phyloP scores from a whole-genome alignment of 2,797 vertebrate species.

The Chelidonichthys spinosus region DNA sequence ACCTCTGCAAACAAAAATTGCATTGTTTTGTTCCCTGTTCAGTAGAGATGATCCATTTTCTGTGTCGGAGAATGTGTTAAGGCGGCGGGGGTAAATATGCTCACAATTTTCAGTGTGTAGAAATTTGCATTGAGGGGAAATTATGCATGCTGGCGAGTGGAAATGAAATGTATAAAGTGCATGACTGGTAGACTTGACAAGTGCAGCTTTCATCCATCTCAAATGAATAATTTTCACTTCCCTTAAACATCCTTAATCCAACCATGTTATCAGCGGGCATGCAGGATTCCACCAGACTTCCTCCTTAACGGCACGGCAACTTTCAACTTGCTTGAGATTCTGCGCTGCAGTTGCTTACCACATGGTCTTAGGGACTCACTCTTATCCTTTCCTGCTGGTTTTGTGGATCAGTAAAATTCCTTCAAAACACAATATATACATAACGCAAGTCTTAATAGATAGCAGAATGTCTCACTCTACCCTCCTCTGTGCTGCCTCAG shows the following conservation, averaged over 20 bases:
- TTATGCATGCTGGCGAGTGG: constrained; percentile 85
- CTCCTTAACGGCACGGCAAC: constrained; percentile 81
- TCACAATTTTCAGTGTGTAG: constrained; percentile 79
- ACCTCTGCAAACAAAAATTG: constrained; percentile 75
- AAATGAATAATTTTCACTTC: constrained; percentile 90
- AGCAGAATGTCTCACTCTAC: constrained; percentile 82
- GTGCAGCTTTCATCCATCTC: constrained; percentile 88
- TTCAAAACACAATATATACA: constrained; percentile 84
- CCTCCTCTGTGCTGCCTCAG: constrained; percentile 80
- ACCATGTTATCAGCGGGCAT: constrained; percentile 86
- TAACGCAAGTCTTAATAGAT: constrained; percentile 82
- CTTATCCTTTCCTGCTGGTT: constrained; percentile 83
- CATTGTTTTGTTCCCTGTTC: constrained; percentile 79
- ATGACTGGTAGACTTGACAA: constrained; percentile 88
- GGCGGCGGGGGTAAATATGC: constrained; percentile 79
- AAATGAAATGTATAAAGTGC: constrained; percentile 88
- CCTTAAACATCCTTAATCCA: constrained; percentile 89
- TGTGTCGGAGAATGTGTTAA: constrained; percentile 76
- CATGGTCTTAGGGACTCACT: constrained; percentile 80
- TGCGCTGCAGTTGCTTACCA: constrained; percentile 80
- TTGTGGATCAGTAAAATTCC: constrained; percentile 87
- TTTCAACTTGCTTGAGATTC: constrained; percentile 82
- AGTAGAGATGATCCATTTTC: constrained; percentile 81
- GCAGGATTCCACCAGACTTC: constrained; percentile 86
- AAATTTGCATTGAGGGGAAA: constrained; percentile 87